Evolutionary conservation across 1,140 invertebrate species (phyloP).

Genomic region (Heliconius eleuchia): DNA sequence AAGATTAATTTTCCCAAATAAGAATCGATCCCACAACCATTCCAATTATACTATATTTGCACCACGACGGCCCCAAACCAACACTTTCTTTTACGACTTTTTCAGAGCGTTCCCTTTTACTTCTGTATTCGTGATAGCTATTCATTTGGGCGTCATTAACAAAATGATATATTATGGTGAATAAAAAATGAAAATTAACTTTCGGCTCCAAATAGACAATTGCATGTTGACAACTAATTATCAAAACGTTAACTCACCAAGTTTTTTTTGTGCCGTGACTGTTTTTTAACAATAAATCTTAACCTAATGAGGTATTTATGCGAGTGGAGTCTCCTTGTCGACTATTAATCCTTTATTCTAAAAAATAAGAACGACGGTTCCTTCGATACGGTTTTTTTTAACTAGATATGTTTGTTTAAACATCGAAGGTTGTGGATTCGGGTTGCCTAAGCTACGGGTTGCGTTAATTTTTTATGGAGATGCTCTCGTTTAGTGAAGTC

Average conservation of each 20-base stretch:
- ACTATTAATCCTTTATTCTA: conserved; percentile 69
- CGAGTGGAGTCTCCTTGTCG: conserved; percentile 61
- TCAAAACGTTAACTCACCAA: conserved; percentile 66
- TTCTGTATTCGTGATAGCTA: conserved; percentile 59
- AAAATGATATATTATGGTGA: conserved; percentile 74
- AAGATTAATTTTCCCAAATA: too few species aligned
- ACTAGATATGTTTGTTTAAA: conserved; percentile 6
- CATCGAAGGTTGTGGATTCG: background rate
- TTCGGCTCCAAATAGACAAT: conserved; percentile 71
- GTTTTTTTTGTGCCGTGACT: conserved; percentile 69
- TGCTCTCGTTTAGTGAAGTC: background rate
- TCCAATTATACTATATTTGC: too few species aligned
- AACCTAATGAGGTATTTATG: conserved; percentile 78
- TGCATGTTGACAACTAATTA: conserved; percentile 80
- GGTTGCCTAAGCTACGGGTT: background rate
- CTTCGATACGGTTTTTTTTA: conserved; percentile 1
- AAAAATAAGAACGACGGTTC: conserved; percentile 28
- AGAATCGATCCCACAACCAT: too few species aligned
- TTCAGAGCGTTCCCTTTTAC: conserved; percentile 29
- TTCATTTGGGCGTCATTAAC: conserved; percentile 74
- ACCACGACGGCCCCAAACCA: background rate
- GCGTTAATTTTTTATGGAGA: conserved; percentile 9
- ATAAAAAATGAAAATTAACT: conserved; percentile 73
- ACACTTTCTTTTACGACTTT: conserved; percentile 45
- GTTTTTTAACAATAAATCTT: conserved; percentile 73